These are phyloP conservation scores for Serrognathus titanus DNA, from an alignment of 2,888 invertebrate genomes.

Conservation along the genomic window DNA sequence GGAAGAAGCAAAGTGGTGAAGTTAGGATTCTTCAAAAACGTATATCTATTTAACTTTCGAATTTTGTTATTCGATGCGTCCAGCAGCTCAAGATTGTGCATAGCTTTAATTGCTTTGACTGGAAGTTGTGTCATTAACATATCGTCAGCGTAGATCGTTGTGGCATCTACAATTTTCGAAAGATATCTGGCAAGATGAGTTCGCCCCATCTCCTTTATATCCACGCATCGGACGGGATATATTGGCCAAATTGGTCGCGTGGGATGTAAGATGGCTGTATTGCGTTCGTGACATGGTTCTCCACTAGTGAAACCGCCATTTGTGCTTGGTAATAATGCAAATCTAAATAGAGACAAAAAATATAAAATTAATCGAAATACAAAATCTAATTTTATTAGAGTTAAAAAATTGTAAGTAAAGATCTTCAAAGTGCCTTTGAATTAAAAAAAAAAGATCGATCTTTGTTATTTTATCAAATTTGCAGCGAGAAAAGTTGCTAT, in stretches of 20 bases:
- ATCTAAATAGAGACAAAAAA: background rate
- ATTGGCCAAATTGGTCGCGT: slow-evolving; percentile 20
- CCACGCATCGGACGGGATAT: slow-evolving; percentile 32
- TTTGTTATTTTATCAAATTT: no score
- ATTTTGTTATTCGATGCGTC: slow-evolving; percentile 41
- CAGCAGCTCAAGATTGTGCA: slow-evolving; percentile 37
- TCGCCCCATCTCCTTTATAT: slow-evolving; percentile 35
- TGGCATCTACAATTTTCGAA: slow-evolving; percentile 17
- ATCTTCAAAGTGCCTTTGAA: no score
- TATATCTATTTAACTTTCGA: slow-evolving; percentile 25
- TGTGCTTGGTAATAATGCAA: background rate
- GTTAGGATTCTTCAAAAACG: slow-evolving; percentile 26
- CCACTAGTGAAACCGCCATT: slow-evolving; percentile 31
- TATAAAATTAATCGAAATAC: no score
- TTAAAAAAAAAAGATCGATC: no score
- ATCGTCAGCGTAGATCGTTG: slow-evolving; percentile 38
- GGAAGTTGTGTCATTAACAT: slow-evolving; percentile 33
- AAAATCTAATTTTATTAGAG: no score
- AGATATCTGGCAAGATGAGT: slow-evolving; percentile 12
- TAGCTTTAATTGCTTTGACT: slow-evolving; percentile 18
- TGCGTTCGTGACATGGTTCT: slow-evolving; percentile 38
- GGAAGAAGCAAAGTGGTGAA: slow-evolving; percentile 35
- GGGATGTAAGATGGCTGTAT: slow-evolving; percentile 37
- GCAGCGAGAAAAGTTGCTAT: no score
- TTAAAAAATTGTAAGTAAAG: no score